Evolutionary conservation across 2,888 invertebrate species (phyloP), one percentile per base, ranked within the genome.

Genomic region (Torymus auratus): DNA sequence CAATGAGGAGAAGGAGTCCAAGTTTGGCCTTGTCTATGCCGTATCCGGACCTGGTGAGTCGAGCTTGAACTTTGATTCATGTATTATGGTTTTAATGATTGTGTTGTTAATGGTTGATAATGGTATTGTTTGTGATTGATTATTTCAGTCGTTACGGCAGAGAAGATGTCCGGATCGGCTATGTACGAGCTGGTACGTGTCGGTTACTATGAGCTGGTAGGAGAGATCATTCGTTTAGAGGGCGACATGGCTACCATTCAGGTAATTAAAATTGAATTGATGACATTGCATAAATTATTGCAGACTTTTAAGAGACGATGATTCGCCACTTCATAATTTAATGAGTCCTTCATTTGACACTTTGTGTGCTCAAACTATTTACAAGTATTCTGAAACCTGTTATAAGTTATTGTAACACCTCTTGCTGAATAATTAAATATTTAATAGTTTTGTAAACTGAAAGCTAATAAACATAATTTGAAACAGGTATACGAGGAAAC

Each of bases 101-200:
- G 58, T 68, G 56, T 62, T 10, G 50, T 58, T 70, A 17, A 2
- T 53, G 55, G 17, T 28, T 14, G 11, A 52, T 14, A 41, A 13
- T 23, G 23, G 60, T 68, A 65, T 70, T 20, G 53, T 53, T 15
- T 64, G 41, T 41, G 7, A 41, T 41, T 41, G 41, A 7, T 60
- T 58, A n/a, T 78, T 68, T 89, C 91, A 99, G 99, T 99, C 92
- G 99, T 99, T 70, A 99, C 98, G 82, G 99, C 99, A 84, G 98
- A 99, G 92, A 96, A 96, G 91, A 99, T 99, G 99, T 95, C 98
- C 82, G 99, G 99, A 83, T 97, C 99, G 50, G 99, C 99, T 94
- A 99, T 99, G 99, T 99, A 99, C 95, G 99, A 99, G 93, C 92
- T 99, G 93, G 99, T 99, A 84, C 95, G 99, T 86, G 99, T 99